Evolutionary conservation across 2,797 vertebrate genomes (phyloP).

Genomic region (Gobio occitaniae): DNA sequence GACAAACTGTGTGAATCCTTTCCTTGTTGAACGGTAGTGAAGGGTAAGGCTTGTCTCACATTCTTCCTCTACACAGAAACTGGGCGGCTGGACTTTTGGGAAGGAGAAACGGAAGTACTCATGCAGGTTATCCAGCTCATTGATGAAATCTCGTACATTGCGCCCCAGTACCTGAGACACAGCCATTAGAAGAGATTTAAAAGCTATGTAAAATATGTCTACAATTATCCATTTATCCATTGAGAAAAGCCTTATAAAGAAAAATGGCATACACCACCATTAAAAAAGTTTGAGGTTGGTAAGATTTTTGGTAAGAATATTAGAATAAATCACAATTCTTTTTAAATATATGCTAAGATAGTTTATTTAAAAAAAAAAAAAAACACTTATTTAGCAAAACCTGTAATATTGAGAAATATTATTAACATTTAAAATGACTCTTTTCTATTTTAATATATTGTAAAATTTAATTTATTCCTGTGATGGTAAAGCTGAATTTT

Average conservation of each 20-base stretch:
- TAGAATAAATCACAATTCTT: not conserved
- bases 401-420: not conserved
- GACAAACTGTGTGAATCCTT: constrained; percentile 82
- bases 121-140: constrained; percentile 80
- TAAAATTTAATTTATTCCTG: not conserved
- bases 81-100: constrained; percentile 81
- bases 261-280: not conserved
- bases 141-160: constrained; percentile 83
- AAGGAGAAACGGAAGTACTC: constrained; percentile 83
- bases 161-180: constrained; percentile 73
- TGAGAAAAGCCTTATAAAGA: not conserved
- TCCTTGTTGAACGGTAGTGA: constrained; percentile 79
- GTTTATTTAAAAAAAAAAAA: not conserved
- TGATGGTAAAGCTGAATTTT: not conserved
- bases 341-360: not conserved
- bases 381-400: not conserved
- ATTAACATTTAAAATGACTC: not conserved
- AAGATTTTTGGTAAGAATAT: not conserved
- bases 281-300: not conserved
- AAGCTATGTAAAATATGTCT: not conserved
- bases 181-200: not conserved
- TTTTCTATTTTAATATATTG: not conserved
- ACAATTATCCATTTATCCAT: not conserved
- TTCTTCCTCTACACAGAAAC: constrained; percentile 83
- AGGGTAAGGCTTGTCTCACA: constrained; percentile 80